Evolutionary conservation across 2,797 vertebrate genomes (phyloP), one percentile per base, ranked within the genome.

Genomic region (Threskiornis aethiopicus): DNA sequence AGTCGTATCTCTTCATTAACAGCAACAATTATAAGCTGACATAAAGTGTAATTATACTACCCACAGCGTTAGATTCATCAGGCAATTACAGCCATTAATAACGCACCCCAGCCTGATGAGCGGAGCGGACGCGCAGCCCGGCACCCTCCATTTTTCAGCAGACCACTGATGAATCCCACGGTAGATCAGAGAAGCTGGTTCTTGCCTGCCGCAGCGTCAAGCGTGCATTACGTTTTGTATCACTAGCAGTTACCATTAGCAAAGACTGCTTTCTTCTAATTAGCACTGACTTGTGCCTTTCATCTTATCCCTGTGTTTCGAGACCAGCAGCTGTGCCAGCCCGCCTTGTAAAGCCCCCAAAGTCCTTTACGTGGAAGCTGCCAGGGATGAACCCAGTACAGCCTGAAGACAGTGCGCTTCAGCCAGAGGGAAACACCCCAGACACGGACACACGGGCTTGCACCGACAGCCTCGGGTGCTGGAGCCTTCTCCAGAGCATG

Each of bases 1-100:
- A 41, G 57, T 39, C 71, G 54, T 22, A 55, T 51, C 67, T 66
- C 52, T 54, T 94, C 83, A 33, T 92, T 87, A 88, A 70, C 37
- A 78, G 72, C 55, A 76, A 72, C 87, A 77, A 84, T 72, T 77
- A 90, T 31, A 88, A 72, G 66, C 66, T 90, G 86, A 66, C 95
- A 93, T 59, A 62, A 73, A 92, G 64, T 33, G 14, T 75, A 89
- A 92, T 95, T 79, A 92, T 8, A 29, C 67, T 49, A 72, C 73
- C 72, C 81, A 55, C 41, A 47, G 83, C 5, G n/a, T 67, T 37
- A 62, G 72, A 87, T 81, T 72, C 84, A 76, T 79, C 79, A 57
- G 83, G 77, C 80, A 76, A 81, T 90, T 72, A 78, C 57, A 79
- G 92, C 77, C 89, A 86, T 86, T 88, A 85, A 84, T 88, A 93